phyloP scores from a whole-genome alignment of 2,113 vertebrate genomes.

The Lophochroa leadbeateri region DNA sequence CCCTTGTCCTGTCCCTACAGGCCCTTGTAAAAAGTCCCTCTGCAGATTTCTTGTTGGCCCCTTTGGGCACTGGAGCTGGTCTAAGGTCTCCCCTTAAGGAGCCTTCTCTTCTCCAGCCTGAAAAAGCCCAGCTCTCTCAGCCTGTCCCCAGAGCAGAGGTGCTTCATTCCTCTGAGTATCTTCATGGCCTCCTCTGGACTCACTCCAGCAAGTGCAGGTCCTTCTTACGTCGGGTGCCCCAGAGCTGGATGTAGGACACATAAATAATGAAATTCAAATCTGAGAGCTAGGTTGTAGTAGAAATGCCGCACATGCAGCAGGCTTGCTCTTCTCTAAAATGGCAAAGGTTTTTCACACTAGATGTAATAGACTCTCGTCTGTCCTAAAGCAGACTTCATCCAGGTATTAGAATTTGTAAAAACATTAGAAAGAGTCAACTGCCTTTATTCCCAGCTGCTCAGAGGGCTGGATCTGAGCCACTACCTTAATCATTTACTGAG shows the following conservation, averaged over 20 bases:
- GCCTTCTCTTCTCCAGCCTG: not conserved
- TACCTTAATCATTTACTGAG: not conserved
- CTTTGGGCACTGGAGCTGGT: not conserved
- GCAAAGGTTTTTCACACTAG: not conserved
- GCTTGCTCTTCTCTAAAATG: not conserved
- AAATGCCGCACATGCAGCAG: not conserved
- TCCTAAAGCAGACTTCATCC: not conserved
- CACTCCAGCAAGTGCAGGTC: not conserved
- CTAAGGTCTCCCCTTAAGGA: not conserved
- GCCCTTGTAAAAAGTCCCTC: not conserved
- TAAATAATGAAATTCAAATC: not conserved
- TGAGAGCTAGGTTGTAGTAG: not conserved
- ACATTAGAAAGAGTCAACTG: not conserved
- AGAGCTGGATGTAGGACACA: not conserved
- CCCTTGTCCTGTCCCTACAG: not conserved
- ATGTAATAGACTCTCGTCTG: not conserved
- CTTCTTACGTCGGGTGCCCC: not conserved
- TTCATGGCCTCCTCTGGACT: not conserved
- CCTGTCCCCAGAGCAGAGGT: not conserved
- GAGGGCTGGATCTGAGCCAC: not conserved
- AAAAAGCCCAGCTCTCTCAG: not conserved
- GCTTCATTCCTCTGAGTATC: not conserved
- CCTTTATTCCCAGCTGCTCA: not conserved
- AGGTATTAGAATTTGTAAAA: not conserved
- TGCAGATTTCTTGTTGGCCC: not conserved